A percentile compares a stretch with the other conserved stretches of the same genome.
These are phyloP conservation scores for Amphibalanus amphitrite DNA, from an alignment of 1,140 invertebrate species.

Conservation along the genomic window DNA sequence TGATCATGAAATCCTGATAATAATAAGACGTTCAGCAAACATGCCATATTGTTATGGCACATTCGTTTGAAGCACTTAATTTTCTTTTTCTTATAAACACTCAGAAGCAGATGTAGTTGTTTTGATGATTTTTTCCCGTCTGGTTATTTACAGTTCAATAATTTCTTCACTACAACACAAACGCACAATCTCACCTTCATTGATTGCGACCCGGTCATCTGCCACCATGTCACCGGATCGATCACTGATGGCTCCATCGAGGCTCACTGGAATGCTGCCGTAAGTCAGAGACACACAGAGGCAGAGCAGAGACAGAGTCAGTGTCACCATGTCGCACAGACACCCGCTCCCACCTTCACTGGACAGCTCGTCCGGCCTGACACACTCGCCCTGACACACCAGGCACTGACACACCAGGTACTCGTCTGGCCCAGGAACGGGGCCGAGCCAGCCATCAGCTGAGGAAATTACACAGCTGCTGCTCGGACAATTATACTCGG, in stretches of 20 bases:
- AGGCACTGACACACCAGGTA: neutral
- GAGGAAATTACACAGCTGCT: neutral
- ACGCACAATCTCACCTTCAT: neutral
- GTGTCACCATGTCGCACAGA: neutral
- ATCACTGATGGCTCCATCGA: neutral
- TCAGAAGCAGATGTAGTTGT: too few species aligned
- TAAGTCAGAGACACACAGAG: neutral
- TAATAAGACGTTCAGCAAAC: too few species aligned
- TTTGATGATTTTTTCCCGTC: too few species aligned
- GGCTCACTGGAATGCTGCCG: neutral
- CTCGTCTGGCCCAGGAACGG: too few species aligned
- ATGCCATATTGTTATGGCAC: too few species aligned
- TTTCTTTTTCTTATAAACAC: too few species aligned
- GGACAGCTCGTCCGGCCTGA: too few species aligned
- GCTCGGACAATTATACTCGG: too few species aligned
- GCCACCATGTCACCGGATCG: neutral
- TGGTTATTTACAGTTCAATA: too few species aligned
- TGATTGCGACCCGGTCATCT: neutral
- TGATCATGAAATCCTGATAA: too few species aligned
- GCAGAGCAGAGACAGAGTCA: neutral
- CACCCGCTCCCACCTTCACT: neutral
- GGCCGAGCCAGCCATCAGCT: neutral
- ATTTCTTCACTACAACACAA: too few species aligned
- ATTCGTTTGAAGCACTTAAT: too few species aligned
- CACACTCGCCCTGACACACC: neutral